Evolutionary conservation across 2,888 invertebrate species (phyloP), one percentile per base, ranked within the genome.

Genomic region (Furcula furcula): DNA sequence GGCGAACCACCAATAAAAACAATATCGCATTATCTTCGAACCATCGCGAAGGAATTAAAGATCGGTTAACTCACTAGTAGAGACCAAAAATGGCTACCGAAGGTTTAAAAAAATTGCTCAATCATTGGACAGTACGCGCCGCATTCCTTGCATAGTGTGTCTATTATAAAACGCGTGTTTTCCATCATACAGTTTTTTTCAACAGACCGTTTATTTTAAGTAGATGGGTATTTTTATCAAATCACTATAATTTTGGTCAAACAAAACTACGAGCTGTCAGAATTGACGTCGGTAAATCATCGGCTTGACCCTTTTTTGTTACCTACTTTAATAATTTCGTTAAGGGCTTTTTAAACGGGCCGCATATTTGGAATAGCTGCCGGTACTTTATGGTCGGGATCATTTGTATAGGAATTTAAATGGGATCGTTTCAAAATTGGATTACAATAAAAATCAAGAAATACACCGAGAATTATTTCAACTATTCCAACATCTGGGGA

Each of bases 281-380:
- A 76, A 78, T 69, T 86, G 87, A 86, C 79, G 82, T 77, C 81
- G 70, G 84, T 88, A 84, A 79, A 87, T 87, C 87, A 87, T 85
- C 81, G 58, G 38, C 62, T 73, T 67, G 77, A 68, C 73, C 81
- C 74, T 84, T 85, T 85, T 86, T 84, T 85, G 69, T 68, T 65
- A 52, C 60, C 65, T 57, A 63, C 68, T 73, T 71, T 81, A 83
- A 86, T 79, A 84, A 86, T 87, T 86, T 84, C 66, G 81, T 86
- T 84, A 82, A 86, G 78, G 81, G 75, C 70, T 79, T 87, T 85
- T 84, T 84, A 83, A 87, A 83, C 78, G 79, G 59, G 67, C 56
- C 65, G 71, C 76, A 82, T 86, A 76, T 81, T 85, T 84, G 71
- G 60, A 81, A 87, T 86, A 81, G 65, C 76, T 78, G 70, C 61